Conservation (phyloP, 2,113 vertebrate species). For the Mesocricetus auratus region DNA sequence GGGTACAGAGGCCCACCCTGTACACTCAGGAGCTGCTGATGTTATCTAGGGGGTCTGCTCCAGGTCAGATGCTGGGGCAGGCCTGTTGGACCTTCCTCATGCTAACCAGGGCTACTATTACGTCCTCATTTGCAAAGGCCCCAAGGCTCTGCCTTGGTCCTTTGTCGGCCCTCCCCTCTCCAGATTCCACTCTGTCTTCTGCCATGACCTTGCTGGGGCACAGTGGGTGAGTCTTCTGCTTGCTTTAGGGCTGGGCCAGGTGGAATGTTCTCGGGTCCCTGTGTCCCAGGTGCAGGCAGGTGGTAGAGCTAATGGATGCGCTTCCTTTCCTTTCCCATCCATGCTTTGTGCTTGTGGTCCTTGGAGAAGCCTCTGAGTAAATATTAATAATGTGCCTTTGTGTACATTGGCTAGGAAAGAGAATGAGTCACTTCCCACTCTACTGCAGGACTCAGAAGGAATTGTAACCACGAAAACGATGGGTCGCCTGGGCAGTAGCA, state of each 20-base stretch:
- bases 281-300: neutral
- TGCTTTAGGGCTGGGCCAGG: neutral
- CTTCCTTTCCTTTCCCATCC: neutral
- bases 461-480: constrained; percentile 42
- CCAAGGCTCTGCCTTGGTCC: neutral
- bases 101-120: neutral
- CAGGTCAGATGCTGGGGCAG: neutral
- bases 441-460: constrained; percentile 48
- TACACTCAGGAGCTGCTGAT: neutral
- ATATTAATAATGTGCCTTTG: constrained; percentile 79
- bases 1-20: rapidly evolving
- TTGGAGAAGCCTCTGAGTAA: constrained; percentile 67
- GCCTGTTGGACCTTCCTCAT: neutral
- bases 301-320: neutral
- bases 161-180: neutral
- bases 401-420: constrained; percentile 73
- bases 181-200: neutral
- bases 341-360: constrained; percentile 66
- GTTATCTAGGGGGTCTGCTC: neutral
- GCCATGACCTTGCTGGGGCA: neutral
- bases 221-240: rapidly evolving
- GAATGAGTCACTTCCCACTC: constrained; percentile 77
- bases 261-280: neutral
- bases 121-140: neutral
- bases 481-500: neutral